Evolutionary conservation across 2,113 vertebrate genomes (phyloP).

Genomic region (Colinus virginianus): DNA sequence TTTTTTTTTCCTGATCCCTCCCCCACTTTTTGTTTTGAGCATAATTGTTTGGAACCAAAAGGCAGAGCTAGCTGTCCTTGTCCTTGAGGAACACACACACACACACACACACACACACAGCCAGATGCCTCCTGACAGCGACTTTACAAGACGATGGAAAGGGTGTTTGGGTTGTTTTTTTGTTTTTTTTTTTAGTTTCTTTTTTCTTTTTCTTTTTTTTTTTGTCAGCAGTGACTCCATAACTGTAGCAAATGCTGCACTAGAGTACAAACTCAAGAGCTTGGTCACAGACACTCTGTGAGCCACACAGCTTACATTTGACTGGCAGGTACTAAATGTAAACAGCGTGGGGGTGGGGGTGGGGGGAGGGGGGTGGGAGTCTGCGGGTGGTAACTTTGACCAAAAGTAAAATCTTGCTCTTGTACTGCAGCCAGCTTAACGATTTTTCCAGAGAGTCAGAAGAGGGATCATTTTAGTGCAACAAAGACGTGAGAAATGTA

Average conservation of each 20-base stretch:
- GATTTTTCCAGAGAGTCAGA: constrained; percentile 59
- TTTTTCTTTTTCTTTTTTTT: constrained; percentile 47
- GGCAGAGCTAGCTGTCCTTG: background rate
- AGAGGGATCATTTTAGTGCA: constrained; percentile 72
- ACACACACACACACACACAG: constrained; percentile 75
- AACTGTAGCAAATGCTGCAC: constrained; percentile 83
- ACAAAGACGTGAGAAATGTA: constrained; percentile 48
- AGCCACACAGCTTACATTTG: constrained; percentile 58
- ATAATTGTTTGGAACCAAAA: constrained; percentile 8
- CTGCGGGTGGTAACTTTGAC: constrained; percentile 71
- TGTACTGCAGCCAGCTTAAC: constrained; percentile 80
- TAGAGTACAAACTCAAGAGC: constrained; percentile 77
- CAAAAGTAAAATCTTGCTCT: constrained; percentile 76
- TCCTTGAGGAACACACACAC: constrained; percentile 44
- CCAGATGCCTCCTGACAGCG: constrained; percentile 79
- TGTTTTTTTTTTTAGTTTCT: constrained; percentile 34
- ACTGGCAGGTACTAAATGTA: constrained; percentile 74
- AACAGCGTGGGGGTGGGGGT: constrained; percentile 44
- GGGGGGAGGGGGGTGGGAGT: constrained; percentile 58
- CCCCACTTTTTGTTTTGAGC: background rate
- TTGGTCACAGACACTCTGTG: constrained; percentile 51
- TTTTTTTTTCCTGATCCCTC: background rate
- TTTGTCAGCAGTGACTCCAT: constrained; percentile 74
- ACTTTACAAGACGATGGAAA: constrained; percentile 58
- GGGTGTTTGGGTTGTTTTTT: constrained; percentile 35